Evolutionary conservation across 2,113 vertebrate genomes (phyloP).

Genomic region (Ameiurus melas): DNA sequence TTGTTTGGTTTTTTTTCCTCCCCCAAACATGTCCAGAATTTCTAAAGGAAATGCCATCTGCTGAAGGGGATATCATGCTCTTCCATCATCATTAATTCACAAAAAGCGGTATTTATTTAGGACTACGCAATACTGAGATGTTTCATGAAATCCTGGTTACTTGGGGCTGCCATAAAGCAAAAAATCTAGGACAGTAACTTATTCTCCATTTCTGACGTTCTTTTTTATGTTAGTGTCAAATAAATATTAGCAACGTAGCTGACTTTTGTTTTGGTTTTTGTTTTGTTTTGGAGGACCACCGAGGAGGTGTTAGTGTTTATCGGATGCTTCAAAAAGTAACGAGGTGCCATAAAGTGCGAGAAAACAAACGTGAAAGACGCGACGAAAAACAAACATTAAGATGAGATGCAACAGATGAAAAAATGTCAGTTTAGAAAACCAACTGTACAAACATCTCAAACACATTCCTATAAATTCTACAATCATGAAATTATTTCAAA

Average conservation of each 20-base stretch:
- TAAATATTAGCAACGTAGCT: not conserved
- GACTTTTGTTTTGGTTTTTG: not conserved
- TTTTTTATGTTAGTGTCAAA: not conserved
- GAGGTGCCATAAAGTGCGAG: not conserved
- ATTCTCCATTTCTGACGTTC: not conserved
- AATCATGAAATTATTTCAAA: not conserved
- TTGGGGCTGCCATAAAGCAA: not conserved
- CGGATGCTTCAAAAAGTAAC: not conserved
- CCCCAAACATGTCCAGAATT: not conserved
- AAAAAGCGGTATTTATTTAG: constrained; percentile 3
- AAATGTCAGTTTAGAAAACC: not conserved
- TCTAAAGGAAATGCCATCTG: constrained; percentile 15
- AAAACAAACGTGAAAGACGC: not conserved
- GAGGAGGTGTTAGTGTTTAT: not conserved
- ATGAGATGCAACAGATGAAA: no score
- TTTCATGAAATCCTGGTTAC: constrained; percentile 13
- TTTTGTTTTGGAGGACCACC: not conserved
- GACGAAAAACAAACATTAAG: not conserved
- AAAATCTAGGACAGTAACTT: not conserved
- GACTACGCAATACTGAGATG: not conserved
- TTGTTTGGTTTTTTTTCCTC: no score
- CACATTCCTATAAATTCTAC: not conserved
- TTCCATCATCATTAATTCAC: constrained; percentile 22
- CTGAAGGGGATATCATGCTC: constrained; percentile 4
- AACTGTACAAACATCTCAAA: not conserved